Conservation (phyloP, 2,888 invertebrate species). For the Polyommatus icarus region DNA sequence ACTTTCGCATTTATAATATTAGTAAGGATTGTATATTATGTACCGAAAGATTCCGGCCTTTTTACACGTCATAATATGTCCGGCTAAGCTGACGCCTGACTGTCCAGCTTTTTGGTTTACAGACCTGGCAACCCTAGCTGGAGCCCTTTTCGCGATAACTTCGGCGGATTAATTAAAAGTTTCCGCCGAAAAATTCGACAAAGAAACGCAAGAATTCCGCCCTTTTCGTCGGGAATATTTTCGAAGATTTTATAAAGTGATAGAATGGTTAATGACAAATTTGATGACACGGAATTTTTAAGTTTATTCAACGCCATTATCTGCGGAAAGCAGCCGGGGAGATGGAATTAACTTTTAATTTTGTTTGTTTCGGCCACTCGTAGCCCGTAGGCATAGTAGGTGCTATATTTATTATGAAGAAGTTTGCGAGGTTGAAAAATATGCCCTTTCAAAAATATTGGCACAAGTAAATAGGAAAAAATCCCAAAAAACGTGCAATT, state of each 20-base stretch:
- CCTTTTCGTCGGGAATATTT: neutral
- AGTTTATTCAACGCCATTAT: slow-evolving; percentile 13
- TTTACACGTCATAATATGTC: too few relatives aligned
- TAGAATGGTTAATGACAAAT: slow-evolving; percentile 21
- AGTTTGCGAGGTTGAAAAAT: neutral
- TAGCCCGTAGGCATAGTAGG: too few relatives aligned
- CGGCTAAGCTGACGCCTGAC: too few relatives aligned
- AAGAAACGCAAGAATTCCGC: slow-evolving; percentile 22
- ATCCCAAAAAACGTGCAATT: too few relatives aligned
- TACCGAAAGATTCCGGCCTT: too few relatives aligned
- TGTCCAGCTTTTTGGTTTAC: too few relatives aligned
- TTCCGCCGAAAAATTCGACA: slow-evolving; percentile 35
- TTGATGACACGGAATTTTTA: slow-evolving; percentile 22
- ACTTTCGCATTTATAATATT: too few relatives aligned
- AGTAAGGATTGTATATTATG: too few relatives aligned
- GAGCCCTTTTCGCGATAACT: slow-evolving; percentile 41
- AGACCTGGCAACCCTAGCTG: too few relatives aligned
- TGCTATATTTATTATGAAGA: neutral
- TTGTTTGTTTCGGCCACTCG: neutral
- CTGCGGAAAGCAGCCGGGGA: neutral
- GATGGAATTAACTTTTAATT: neutral
- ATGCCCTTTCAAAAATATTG: too few relatives aligned
- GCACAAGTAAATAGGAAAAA: too few relatives aligned
- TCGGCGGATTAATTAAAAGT: slow-evolving; percentile 45
- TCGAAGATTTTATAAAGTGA: slow-evolving; percentile 10